Base-by-base conservation (phyloP, 30 jellyfish, hydroid and myxozoan genomes). In the Aurelia sp. region DNA sequence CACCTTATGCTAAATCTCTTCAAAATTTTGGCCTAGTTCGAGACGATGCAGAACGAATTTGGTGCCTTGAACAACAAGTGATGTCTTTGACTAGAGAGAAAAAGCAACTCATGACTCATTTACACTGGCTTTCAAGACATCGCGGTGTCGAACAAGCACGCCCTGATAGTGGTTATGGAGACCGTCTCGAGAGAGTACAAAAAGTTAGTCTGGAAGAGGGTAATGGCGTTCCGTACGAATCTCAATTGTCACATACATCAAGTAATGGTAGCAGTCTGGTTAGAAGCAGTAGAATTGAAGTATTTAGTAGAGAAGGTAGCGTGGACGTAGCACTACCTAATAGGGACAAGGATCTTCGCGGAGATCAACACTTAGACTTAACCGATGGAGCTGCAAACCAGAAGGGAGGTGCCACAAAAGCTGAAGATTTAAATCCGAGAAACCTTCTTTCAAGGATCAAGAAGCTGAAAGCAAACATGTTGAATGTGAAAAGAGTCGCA, bases 91-190 rank as follows among this genome's bases (percentile, higher is more conserved):
- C 89, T 5, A 35, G 87, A 52, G 96, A 86, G 62, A 86, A 86
- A 23, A 86, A 86, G 65, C 96, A 86, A 72, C 89, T 74, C 18
- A 74, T 69, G 87, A 86, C 96, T 16, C 96, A 86, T 62, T 40
- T 86, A 20, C 96, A 86, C 58, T 86, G 96, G 96, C 71, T 86
- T 33, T 59, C 96, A 57, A 86, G 91, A 74, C 91, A 82, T 35
- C 78, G 79, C 22, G 62, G 35, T n/a, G 79, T 13, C 55, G 55
- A 57, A 17, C 78, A 59, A 20, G 40, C 79, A 6, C 50, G 21
- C 55, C 55, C 20, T 55, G 85, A 71, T 9, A 59, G 31, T 23
- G n/a, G 40, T 20, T 40, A 20, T 7, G 33, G 50, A 18, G 62
- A 62, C 21, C 17, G 37, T 7, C 64, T 44, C 9, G 73, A 33